These are phyloP conservation scores for Lepidocyrtinus sp. DNA, from an alignment of 2,888 invertebrate genomes.

Conservation along the genomic window DNA sequence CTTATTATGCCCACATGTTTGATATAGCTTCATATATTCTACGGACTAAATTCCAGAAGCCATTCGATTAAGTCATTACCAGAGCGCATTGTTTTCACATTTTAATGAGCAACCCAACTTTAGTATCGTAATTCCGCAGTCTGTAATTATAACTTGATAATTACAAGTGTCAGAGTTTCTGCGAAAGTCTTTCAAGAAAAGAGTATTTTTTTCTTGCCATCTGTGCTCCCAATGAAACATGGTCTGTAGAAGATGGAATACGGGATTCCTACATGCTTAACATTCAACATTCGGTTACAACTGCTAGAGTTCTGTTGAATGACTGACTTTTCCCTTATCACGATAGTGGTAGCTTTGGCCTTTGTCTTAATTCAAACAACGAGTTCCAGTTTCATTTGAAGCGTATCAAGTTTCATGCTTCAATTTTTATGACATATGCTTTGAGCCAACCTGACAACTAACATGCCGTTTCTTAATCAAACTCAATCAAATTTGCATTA, in stretches of 20 bases:
- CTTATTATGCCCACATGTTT: conserved; percentile 23
- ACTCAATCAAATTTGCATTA: conserved; percentile 13
- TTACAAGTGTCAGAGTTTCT: conserved; percentile 48
- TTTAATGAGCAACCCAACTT: not conserved
- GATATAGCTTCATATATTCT: too few relatives aligned
- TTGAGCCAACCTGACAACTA: not conserved
- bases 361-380: too few relatives aligned
- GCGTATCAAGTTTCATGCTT: conserved; percentile 2
- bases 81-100: conserved; percentile 16
- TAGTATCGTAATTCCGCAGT: not conserved
- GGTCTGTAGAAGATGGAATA: too few relatives aligned
- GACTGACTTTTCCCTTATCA: too few relatives aligned
- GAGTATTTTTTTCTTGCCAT: too few relatives aligned
- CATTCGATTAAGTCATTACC: conserved; percentile 39
- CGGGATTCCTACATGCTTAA: too few relatives aligned
- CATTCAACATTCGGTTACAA: too few relatives aligned
- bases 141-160: conserved; percentile 46
- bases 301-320: too few relatives aligned
- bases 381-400: too few relatives aligned
- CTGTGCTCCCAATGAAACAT: not conserved
- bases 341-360: too few relatives aligned
- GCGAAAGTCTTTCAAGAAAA: conserved; percentile 43
- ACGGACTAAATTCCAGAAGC: conserved; percentile 56
- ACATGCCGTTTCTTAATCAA: conserved; percentile 10
- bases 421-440: conserved; percentile 10